Conservation (phyloP, 2,888 invertebrate species). For the Cerastis rubricosa region DNA sequence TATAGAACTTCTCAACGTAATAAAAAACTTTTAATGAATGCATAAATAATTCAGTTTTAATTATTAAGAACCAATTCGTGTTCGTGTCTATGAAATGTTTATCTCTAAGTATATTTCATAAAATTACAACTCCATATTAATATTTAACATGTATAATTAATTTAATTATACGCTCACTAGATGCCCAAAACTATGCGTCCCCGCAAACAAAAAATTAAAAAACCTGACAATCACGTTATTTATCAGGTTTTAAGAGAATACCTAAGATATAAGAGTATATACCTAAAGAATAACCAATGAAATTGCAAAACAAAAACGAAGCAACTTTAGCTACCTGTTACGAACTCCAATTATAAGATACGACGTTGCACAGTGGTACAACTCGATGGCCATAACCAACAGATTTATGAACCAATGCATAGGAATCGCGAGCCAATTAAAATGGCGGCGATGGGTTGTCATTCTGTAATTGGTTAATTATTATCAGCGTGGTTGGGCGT, state of each 20-base stretch:
- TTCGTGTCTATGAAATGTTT: not conserved
- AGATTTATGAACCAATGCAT: constrained; percentile 79
- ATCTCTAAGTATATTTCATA: not conserved
- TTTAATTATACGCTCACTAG: constrained; percentile 10
- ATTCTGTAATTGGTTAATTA: constrained; percentile 90
- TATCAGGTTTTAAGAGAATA: constrained; percentile 12
- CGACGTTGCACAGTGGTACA: constrained; percentile 60
- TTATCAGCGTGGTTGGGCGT: constrained; percentile 85
- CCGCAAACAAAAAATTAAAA: not conserved
- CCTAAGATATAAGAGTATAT: constrained; percentile 8
- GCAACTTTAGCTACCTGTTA: constrained; percentile 61
- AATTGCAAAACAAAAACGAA: constrained; percentile 53
- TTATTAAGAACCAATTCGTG: not conserved
- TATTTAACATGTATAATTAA: constrained; percentile 1
- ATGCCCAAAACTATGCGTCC: constrained; percentile 1
- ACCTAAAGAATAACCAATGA: constrained; percentile 53
- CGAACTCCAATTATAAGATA: constrained; percentile 64
- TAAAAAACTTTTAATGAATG: not conserved
- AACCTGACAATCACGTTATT: constrained; percentile 19
- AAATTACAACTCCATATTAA: constrained; percentile 6
- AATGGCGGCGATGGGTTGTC: constrained; percentile 87
- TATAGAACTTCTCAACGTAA: not conserved
- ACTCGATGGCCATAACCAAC: constrained; percentile 65
- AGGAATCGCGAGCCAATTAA: constrained; percentile 86
- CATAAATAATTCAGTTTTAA: not conserved